phyloP scores from a whole-genome alignment of 2,888 invertebrate species.

The Apodemia duryi region DNA sequence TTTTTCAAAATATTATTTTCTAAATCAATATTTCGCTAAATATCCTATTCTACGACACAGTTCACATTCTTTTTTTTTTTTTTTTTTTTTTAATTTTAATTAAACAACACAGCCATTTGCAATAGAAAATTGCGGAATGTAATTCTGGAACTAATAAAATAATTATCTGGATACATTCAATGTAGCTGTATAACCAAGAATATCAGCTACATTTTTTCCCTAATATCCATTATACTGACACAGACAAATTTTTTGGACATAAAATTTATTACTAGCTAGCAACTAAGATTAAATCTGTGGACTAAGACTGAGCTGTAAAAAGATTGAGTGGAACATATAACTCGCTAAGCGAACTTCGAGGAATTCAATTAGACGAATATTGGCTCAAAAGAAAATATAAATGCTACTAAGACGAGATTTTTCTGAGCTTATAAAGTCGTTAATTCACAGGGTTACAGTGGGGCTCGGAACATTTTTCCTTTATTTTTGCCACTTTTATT shows the following conservation, averaged over 20 bases:
- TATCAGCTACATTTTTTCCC: background rate
- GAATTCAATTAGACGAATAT: constrained; percentile 6
- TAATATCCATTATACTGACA: background rate
- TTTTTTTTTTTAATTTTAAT: too few relatives aligned
- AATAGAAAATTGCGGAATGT: too few relatives aligned
- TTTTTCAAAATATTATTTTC: too few relatives aligned
- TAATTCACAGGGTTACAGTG: constrained; percentile 4
- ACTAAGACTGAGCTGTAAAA: constrained; percentile 8
- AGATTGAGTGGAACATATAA: constrained; percentile 7
- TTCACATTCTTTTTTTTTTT: too few relatives aligned
- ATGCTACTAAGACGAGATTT: background rate
- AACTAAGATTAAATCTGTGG: background rate
- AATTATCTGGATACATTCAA: too few relatives aligned
- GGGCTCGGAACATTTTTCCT: background rate
- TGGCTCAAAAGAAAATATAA: constrained; percentile 9
- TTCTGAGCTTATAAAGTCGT: constrained; percentile 4
- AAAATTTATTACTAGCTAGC: background rate
- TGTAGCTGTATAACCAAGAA: background rate
- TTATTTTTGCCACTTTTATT: background rate
- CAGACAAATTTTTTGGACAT: background rate
- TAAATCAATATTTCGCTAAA: too few relatives aligned
- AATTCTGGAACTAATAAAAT: too few relatives aligned
- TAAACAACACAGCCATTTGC: too few relatives aligned
- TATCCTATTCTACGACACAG: too few relatives aligned
- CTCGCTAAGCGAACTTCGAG: constrained; percentile 1